phyloP scores from a whole-genome alignment of 2,113 vertebrate genomes.

The Pangasianodon hypophthalmus region DNA sequence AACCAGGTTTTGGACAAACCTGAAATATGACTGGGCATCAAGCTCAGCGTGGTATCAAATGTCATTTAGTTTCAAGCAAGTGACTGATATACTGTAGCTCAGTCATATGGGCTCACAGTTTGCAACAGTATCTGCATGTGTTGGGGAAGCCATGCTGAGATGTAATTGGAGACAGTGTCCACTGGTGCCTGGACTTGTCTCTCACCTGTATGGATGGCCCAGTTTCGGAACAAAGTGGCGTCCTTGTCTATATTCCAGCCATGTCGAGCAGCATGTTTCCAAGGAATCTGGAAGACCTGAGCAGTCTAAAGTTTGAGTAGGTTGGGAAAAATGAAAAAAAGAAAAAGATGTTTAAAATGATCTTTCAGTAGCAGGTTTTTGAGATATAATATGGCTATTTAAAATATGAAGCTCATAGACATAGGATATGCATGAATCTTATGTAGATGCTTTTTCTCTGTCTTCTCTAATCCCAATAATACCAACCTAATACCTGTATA shows the following conservation, averaged over 20 bases:
- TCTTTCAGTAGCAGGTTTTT: background rate
- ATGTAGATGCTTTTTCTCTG: background rate
- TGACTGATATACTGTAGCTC: background rate
- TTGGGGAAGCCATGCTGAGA: constrained; percentile 12
- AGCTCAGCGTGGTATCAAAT: constrained; percentile 25
- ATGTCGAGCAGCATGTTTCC: constrained; percentile 79
- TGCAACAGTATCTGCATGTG: constrained; percentile 32
- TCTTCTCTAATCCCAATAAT: background rate
- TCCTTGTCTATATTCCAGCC: constrained; percentile 79
- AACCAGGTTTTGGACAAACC: background rate
- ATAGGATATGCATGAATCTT: background rate
- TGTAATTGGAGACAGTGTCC: constrained; percentile 38
- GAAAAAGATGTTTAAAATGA: background rate
- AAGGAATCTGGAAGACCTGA: constrained; percentile 78
- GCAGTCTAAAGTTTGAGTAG: constrained; percentile 59
- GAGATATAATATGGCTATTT: background rate
- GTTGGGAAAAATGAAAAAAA: background rate
- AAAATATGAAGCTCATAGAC: background rate
- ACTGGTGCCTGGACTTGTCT: constrained; percentile 52
- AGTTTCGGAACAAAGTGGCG: constrained; percentile 79
- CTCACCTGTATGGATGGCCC: constrained; percentile 77
- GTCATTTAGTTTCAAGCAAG: constrained; percentile 18
- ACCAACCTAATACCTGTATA: background rate
- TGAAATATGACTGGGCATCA: constrained; percentile 35
- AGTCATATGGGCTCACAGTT: constrained; percentile 38